Evolutionary conservation across 2,797 vertebrate species (phyloP).

Genomic region (Hyperoplus lanceolatus): DNA sequence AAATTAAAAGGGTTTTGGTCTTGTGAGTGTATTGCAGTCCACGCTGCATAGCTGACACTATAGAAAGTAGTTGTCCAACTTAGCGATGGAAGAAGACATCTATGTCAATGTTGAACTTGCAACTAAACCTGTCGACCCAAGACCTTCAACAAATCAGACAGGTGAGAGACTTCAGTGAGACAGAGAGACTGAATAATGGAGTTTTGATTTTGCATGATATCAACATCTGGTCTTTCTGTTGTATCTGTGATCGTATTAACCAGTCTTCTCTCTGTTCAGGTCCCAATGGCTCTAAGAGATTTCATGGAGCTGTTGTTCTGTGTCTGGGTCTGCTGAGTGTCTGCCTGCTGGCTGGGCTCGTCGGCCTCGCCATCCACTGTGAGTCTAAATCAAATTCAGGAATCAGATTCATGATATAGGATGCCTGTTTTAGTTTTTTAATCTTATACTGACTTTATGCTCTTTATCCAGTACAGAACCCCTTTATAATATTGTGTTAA

Average conservation of each 20-base stretch:
- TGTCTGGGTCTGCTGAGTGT: constrained; percentile 38
- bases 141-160: neutral
- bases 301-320: neutral
- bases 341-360: constrained; percentile 41
- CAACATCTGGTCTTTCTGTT: neutral
- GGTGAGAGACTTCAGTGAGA: constrained; percentile 25
- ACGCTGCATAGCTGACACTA: too few species aligned
- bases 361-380: constrained; percentile 30
- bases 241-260: neutral
- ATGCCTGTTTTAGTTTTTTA: too few species aligned
- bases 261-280: constrained; percentile 6
- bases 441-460: too few species aligned
- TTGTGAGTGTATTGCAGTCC: too few species aligned
- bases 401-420: too few species aligned
- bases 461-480: too few species aligned
- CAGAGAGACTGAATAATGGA: neutral
- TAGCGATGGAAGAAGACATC: constrained; percentile 24
- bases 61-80: too few species aligned
- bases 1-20: too few species aligned
- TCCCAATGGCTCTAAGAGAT: neutral
- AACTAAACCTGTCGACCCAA: accelerated
- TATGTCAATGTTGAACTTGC: neutral
- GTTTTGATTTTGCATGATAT: too few species aligned
- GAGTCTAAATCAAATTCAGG: constrained; percentile 27
- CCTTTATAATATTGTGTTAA: too few species aligned